Percentiles rank a stretch among this genome's conserved stretches.
Evolutionary conservation across 1,140 invertebrate genomes (phyloP).

Genomic region (Drosophila teissieri): DNA sequence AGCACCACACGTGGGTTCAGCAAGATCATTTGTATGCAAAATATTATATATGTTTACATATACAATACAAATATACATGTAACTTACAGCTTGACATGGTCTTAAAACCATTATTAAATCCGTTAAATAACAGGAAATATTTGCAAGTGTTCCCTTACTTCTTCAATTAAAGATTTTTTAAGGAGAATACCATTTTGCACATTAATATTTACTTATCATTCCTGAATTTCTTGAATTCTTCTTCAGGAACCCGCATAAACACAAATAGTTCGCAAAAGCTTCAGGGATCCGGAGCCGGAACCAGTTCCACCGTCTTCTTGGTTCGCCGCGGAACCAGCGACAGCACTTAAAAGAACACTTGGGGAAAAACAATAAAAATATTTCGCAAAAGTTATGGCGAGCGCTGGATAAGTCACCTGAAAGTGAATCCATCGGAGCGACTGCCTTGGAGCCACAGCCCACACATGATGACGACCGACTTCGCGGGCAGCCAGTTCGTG

Average conservation of each 20-base stretch:
- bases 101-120: too few species aligned
- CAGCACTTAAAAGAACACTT: conserved; percentile 41
- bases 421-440: background rate
- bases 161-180: too few species aligned
- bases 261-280: background rate
- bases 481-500: conserved; percentile 50
- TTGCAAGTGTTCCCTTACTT: too few species aligned
- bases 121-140: too few species aligned
- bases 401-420: background rate
- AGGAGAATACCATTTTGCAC: too few species aligned
- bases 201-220: too few species aligned
- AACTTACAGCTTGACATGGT: too few species aligned
- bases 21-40: too few species aligned
- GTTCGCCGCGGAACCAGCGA: conserved; percentile 13
- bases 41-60: too few species aligned
- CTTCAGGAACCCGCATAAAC: conserved; percentile 1
- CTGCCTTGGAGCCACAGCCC: background rate
- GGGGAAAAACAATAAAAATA: conserved; percentile 39
- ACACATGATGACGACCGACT: conserved; percentile 60
- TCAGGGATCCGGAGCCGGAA: background rate
- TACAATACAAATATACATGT: too few species aligned
- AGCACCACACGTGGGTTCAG: too few species aligned
- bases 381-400: conserved; percentile 36
- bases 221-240: too few species aligned
- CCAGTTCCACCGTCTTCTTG: conserved; percentile 3